Percentiles rank a stretch among this genome's conserved stretches.
phyloP scores from a whole-genome alignment of 2,888 invertebrate species.

The Anorthoa munda region DNA sequence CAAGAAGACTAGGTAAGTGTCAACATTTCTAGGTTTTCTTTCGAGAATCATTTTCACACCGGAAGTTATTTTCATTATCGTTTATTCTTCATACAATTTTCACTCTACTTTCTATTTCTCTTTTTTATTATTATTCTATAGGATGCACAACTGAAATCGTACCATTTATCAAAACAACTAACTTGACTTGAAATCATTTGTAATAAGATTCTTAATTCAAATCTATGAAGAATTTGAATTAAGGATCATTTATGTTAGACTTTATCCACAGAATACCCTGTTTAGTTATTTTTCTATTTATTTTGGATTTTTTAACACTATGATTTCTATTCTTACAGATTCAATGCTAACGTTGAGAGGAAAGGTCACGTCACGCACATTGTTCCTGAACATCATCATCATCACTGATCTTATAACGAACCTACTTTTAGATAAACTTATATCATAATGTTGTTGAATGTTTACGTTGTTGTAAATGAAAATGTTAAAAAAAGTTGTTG shows the following conservation, averaged over 20 bases:
- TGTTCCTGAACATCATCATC: conserved; percentile 63
- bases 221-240: no score
- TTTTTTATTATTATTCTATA: not conserved
- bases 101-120: not conserved
- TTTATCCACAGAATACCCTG: no score
- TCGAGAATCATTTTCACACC: no score
- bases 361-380: conserved; percentile 67
- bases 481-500: not conserved
- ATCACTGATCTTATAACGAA: conserved; percentile 51
- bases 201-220: no score
- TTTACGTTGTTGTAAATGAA: conserved; percentile 2
- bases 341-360: conserved; percentile 60
- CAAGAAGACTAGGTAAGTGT: conserved; percentile 70
- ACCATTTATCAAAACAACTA: no score
- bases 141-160: not conserved
- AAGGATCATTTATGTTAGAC: no score
- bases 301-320: not conserved
- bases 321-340: conserved; percentile 37
- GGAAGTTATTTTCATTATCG: no score
- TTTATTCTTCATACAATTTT: no score
- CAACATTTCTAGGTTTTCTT: not conserved
- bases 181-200: no score
- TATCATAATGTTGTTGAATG: conserved; percentile 41
- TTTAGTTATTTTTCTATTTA: no score
- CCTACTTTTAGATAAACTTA: conserved; percentile 37